These are phyloP conservation scores for Lepidurus apus DNA, from an alignment of 1,140 invertebrate species.

Conservation along the genomic window DNA sequence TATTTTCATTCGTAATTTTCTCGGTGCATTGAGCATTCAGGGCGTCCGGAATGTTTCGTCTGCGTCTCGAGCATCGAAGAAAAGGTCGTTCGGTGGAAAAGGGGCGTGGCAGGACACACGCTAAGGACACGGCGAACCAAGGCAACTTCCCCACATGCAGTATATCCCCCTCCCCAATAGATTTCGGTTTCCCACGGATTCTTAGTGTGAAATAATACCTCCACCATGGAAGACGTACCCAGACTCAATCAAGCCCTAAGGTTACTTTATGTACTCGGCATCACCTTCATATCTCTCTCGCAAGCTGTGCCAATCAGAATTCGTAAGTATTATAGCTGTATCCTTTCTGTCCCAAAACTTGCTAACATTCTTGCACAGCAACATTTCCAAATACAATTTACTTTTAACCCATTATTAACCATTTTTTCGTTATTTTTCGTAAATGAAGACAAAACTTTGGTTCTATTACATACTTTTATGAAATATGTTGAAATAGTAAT, in stretches of 20 bases:
- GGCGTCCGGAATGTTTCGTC: too few relatives aligned
- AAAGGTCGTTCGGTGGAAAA: neutral
- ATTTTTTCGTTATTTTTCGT: too few relatives aligned
- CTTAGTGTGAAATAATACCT: neutral
- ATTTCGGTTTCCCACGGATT: neutral
- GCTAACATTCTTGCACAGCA: too few relatives aligned
- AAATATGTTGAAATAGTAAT: too few relatives aligned
- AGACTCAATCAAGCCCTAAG: neutral
- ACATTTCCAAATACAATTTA: too few relatives aligned
- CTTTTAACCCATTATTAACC: too few relatives aligned
- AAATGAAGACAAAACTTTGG: too few relatives aligned
- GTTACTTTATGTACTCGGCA: neutral
- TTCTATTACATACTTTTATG: too few relatives aligned
- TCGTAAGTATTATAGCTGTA: neutral
- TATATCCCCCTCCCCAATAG: neutral
- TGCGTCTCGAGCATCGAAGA: neutral
- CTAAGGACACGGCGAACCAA: neutral
- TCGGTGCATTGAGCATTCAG: too few relatives aligned
- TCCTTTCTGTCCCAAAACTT: neutral
- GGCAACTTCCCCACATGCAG: neutral
- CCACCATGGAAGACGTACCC: neutral
- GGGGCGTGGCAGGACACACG: neutral
- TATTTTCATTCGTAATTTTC: too few relatives aligned
- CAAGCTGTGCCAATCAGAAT: neutral
- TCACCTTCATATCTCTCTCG: neutral